Evolutionary conservation across 2,888 invertebrate genomes (phyloP).

Genomic region (Uropetala carovei): DNA sequence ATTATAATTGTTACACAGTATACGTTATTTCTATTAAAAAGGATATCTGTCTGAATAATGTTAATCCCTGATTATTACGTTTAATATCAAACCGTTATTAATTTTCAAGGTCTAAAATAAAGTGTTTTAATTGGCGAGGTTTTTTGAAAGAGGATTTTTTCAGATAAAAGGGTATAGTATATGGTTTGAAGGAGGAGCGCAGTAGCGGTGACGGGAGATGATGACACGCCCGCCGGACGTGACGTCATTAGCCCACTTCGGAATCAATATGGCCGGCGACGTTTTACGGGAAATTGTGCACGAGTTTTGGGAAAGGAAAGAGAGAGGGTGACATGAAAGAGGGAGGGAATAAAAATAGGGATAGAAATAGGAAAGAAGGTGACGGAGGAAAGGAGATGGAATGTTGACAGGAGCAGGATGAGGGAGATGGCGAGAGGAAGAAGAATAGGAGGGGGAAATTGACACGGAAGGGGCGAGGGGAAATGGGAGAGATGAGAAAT

Average conservation of each 20-base stretch:
- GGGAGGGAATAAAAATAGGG: neutral
- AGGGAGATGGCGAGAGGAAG: neutral
- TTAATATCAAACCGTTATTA: neutral
- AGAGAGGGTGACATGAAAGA: neutral
- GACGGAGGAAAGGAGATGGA: neutral
- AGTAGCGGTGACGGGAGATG: constrained; percentile 16
- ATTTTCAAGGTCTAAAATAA: neutral
- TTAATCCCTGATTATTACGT: no score
- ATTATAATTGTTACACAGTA: no score
- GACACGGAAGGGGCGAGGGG: neutral
- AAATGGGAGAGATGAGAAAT: neutral
- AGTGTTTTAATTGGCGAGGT: neutral
- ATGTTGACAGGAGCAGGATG: neutral
- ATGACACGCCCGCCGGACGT: constrained; percentile 39
- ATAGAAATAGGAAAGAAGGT: neutral
- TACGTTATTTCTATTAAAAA: no score
- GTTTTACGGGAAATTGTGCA: constrained; percentile 35
- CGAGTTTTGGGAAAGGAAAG: neutral
- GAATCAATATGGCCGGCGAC: constrained; percentile 45
- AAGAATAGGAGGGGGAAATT: neutral
- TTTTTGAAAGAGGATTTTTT: neutral
- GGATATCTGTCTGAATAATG: no score
- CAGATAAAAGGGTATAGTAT: neutral
- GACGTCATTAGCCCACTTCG: constrained; percentile 39
- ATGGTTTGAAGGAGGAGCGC: neutral